Percentiles rank a stretch among this genome's conserved stretches.
These are phyloP conservation scores for Eublepharis macularius DNA, from an alignment of 2,113 vertebrate species.

Conservation along the genomic window DNA sequence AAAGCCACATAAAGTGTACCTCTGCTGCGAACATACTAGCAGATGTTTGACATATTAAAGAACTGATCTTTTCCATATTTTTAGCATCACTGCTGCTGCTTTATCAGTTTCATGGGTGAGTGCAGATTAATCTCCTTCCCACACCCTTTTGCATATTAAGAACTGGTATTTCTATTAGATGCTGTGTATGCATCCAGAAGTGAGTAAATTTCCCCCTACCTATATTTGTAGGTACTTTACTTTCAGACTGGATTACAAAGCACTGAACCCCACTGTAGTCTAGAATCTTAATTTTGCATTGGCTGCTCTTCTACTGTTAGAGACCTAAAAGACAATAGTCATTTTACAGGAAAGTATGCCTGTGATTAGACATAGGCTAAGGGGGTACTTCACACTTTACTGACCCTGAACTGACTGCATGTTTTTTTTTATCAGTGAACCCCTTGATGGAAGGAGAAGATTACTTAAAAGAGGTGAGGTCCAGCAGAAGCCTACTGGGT, in stretches of 20 bases:
- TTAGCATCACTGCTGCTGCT: background rate
- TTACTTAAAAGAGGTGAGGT: background rate
- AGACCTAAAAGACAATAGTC: too few relatives aligned
- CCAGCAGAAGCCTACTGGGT: too few relatives aligned
- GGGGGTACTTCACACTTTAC: background rate
- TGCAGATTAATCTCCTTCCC: background rate
- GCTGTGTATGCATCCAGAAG: background rate
- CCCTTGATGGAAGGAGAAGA: background rate
- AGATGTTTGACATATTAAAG: background rate
- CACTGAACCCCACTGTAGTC: background rate
- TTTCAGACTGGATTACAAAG: background rate
- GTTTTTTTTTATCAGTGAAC: background rate
- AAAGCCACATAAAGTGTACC: background rate
- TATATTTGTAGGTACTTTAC: background rate
- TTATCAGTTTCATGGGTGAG: background rate
- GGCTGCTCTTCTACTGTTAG: background rate
- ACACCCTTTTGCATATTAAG: background rate
- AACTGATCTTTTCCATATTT: slow-evolving; percentile 8
- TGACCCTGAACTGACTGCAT: background rate
- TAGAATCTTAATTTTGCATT: background rate
- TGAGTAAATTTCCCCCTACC: background rate
- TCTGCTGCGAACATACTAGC: slow-evolving; percentile 3
- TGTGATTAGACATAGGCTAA: background rate
- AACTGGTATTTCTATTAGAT: background rate
- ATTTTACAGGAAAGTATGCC: too few relatives aligned